Base-by-base conservation (phyloP, 2,888 invertebrate genomes). In the Drosophila maculinotata region DNA sequence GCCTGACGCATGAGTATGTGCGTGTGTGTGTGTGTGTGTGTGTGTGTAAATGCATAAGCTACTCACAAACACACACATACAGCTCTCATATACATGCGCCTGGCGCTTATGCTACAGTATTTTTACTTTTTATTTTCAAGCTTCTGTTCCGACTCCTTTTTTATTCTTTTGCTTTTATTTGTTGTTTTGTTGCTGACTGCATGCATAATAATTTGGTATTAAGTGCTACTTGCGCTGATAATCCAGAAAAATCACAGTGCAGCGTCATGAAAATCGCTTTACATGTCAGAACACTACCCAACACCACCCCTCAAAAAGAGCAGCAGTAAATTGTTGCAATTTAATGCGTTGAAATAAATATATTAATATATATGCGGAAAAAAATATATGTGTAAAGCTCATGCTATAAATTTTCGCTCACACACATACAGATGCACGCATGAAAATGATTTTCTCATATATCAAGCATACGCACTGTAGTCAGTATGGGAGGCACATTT, bases 141-240 rank as follows among this genome's bases (percentile, higher is more conserved):
- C 52, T 38, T 60, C 17, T 35, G 30, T 49, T 68, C 30, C 15
- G 20, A 35, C 45, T 36, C 28, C 47, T 23, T 30, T 58, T 26
- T 25, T 33, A 9, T 45, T 23, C 47, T 30, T 36, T 62, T 20
- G 35, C 17, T 48, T 28, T 41, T 53, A 31, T 38, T 53, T 63
- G 42, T 41, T 47, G 31, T 47, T 42, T 41, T 56, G 48, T 72
- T 76, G 64, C 64, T 56, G 68, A 53, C 69, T 76, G 83, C 81
- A 71, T 81, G 88, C 83, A 88, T 83, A 87, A 87, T 88, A 78
- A 79, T 87, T 83, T 85, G 58, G 79, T 62, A 87, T 87, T 85
- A 86, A 79, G 67, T 60, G 65, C 70, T 70, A 60, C 73, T 76
- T 67, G 71, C 41, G 47, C 58, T 49, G 78, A 69, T 82, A 84